Evolutionary conservation across 1,140 invertebrate species (phyloP), one percentile per base, ranked within the genome.

Genomic region (Globodera rostochiensis): DNA sequence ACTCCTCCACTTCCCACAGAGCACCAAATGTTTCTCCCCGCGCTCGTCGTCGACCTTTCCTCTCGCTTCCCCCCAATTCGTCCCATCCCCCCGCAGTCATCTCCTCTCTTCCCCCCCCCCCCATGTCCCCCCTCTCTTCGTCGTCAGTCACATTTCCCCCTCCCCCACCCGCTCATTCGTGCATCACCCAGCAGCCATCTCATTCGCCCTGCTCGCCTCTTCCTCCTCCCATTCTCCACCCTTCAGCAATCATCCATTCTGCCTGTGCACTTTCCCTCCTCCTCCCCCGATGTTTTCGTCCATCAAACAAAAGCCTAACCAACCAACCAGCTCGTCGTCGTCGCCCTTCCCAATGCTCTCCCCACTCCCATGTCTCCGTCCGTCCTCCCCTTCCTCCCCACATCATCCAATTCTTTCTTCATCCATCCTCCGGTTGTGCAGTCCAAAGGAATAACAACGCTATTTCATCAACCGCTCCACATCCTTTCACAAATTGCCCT

Each of bases 81-180:
- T 74, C 77, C 74, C 78, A 57, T 74, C 46, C 79, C 70, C 25
- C 74, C 50, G n/a, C n/a, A n/a, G n/a, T n/a, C n/a, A n/a, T n/a
- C n/a, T 60, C 71, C 49, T 79, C 53, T 69, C 77, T 36, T 71
- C 74, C 9, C 7, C 73, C 71, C 73, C 5, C 47, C 46, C 57
- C 50, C 74, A 47, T 46, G 53, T 69, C 49, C 74, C 50, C 19
- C 47, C 73, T 6, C 19, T 2, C 8, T 46, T 9, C n/a, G 1
- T 60, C n/a, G 21, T n/a, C 19, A n/a, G n/a, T 66, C 53, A 8
- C 77, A 25, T 8, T 64, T 57, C 64, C 13, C 64, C 66, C 77
- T 79, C 64, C 71, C 66, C n/a, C 46, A 60, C n/a, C 66, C 36
- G 6, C 15, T n/a, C n/a, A 36, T 11, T 53, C 25, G 74, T 76